Conservation (phyloP, 2,113 vertebrate genomes). For the Myiagra hebetior region DNA sequence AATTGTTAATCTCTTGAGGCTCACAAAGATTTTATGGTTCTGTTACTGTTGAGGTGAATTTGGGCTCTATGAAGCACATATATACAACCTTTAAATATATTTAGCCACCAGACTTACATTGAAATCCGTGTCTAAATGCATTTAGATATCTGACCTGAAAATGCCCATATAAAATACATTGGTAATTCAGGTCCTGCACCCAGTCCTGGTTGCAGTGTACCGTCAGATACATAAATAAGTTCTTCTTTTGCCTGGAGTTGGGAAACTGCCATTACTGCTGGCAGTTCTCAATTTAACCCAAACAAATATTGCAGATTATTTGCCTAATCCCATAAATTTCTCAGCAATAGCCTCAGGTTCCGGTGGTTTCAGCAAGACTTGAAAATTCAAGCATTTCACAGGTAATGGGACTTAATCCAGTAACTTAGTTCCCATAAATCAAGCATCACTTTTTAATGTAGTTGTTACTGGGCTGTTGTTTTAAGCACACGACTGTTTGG, state of each 20-base stretch:
- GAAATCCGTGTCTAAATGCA: neutral
- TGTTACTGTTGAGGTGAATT: neutral
- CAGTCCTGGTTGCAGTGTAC: neutral
- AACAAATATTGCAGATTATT: neutral
- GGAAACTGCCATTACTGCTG: neutral
- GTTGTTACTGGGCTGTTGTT: conserved; percentile 49
- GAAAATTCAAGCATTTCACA: neutral
- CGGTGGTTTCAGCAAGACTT: neutral
- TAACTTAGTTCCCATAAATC: conserved; percentile 8
- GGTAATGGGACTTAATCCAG: neutral
- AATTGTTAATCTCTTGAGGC: neutral
- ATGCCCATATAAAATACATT: neutral
- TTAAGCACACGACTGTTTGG: conserved; percentile 64
- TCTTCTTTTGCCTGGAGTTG: neutral
- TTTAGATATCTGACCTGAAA: neutral
- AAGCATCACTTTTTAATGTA: neutral
- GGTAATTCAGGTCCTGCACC: neutral
- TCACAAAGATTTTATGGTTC: neutral
- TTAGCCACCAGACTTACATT: neutral
- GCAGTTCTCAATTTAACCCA: conserved; percentile 1
- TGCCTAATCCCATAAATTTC: neutral
- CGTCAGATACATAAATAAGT: neutral
- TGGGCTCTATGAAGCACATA: neutral
- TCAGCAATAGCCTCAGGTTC: neutral
- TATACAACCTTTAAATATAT: neutral